These are phyloP conservation scores for Columba janthina DNA, from an alignment of 2,113 vertebrate genomes.

Conservation along the genomic window DNA sequence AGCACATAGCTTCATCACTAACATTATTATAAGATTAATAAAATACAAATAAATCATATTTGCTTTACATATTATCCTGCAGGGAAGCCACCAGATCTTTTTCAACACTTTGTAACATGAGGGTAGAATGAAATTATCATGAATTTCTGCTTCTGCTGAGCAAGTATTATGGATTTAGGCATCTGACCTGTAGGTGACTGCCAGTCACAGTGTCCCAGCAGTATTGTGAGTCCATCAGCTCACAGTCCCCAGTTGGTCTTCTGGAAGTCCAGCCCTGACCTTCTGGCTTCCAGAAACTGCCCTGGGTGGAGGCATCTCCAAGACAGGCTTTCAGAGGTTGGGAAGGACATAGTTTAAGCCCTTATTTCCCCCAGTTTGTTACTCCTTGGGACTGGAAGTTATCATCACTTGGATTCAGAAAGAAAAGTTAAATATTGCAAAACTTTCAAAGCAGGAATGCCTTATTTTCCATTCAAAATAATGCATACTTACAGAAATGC, in stretches of 20 bases:
- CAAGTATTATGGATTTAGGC: background rate
- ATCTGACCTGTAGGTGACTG: background rate
- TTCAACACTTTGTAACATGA: background rate
- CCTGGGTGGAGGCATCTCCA: background rate
- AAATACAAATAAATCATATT: background rate
- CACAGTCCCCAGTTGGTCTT: background rate
- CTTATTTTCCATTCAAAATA: background rate
- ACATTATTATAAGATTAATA: background rate
- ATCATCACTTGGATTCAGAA: background rate
- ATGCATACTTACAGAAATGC: background rate
- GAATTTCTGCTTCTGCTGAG: background rate
- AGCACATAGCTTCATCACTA: background rate
- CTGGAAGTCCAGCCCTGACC: rapidly evolving
- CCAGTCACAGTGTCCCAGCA: background rate
- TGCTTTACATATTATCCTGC: background rate
- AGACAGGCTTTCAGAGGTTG: background rate
- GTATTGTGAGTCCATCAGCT: background rate
- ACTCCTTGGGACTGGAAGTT: background rate
- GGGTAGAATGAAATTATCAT: background rate
- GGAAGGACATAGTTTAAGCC: background rate
- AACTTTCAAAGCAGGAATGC: background rate
- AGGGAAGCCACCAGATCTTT: background rate
- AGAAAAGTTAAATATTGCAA: background rate
- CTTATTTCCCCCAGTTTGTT: rapidly evolving
- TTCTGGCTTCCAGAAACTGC: background rate